phyloP scores from a whole-genome alignment of 1,140 invertebrate species.

The Orchestia grillus region DNA sequence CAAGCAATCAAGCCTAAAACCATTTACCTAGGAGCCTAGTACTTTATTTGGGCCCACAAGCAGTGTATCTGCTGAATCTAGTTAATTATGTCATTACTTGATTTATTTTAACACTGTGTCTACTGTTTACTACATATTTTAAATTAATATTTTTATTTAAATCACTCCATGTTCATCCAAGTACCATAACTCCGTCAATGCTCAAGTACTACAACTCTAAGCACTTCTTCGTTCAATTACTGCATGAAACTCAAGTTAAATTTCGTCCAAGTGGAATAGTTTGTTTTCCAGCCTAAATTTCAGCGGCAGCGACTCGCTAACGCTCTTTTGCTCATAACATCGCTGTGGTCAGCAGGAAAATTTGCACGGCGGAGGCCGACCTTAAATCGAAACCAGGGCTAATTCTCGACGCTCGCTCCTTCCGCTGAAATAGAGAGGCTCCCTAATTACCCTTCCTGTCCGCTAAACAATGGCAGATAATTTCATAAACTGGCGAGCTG shows the following conservation, averaged over 20 bases:
- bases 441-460: slow-evolving; percentile 46
- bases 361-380: not conserved
- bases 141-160: no score
- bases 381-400: not conserved
- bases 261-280: not conserved
- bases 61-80: no score
- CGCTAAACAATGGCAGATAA: slow-evolving; percentile 20
- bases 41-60: no score
- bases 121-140: no score
- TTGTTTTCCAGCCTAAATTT: not conserved
- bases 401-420: slow-evolving; percentile 16
- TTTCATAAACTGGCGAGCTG: slow-evolving; percentile 30
- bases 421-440: slow-evolving; percentile 45
- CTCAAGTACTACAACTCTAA: no score
- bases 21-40: no score
- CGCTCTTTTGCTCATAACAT: not conserved
- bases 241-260: not conserved
- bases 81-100: no score
- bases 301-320: not conserved
- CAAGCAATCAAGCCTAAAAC: no score
- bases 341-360: not conserved
- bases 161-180: no score
- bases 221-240: no score
- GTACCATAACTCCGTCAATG: no score
- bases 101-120: no score